Percentiles rank a stretch among this genome's conserved stretches.
phyloP scores from a whole-genome alignment of 2,888 invertebrate species.

The Apodemia hepburni region DNA sequence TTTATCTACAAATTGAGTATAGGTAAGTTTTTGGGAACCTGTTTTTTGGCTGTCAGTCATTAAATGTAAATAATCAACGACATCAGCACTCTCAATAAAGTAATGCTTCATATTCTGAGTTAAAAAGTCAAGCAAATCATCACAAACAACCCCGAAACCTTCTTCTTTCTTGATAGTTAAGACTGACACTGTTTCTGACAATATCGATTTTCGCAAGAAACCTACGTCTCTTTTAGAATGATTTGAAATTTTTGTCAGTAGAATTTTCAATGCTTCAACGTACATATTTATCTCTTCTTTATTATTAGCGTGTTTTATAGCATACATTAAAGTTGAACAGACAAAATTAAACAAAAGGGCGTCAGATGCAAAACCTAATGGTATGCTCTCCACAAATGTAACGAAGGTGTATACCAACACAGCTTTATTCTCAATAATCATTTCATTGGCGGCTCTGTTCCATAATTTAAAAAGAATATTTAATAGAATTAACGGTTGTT shows the following conservation, averaged over 20 bases:
- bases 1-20: slow-evolving; percentile 45
- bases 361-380: slow-evolving; percentile 61
- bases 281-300: slow-evolving; percentile 48
- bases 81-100: slow-evolving; percentile 66
- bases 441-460: slow-evolving; percentile 63
- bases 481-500: slow-evolving; percentile 73
- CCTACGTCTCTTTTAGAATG: slow-evolving; percentile 48
- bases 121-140: slow-evolving; percentile 71
- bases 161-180: slow-evolving; percentile 67
- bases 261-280: slow-evolving; percentile 58
- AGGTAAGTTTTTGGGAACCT: slow-evolving; percentile 36
- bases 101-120: slow-evolving; percentile 67
- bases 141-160: slow-evolving; percentile 47
- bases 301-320: slow-evolving; percentile 57
- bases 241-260: slow-evolving; percentile 51
- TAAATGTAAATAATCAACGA: slow-evolving; percentile 38
- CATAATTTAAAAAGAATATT: slow-evolving; percentile 73
- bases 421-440: slow-evolving; percentile 72
- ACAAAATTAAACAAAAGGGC: slow-evolving; percentile 79
- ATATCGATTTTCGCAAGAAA: slow-evolving; percentile 66
- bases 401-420: slow-evolving; percentile 78
- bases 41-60: slow-evolving; percentile 29
- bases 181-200: slow-evolving; percentile 75
- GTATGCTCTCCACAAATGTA: slow-evolving; percentile 67
- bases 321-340: slow-evolving; percentile 72